These are phyloP conservation scores for Phrynosoma blainvillii DNA, from an alignment of 2,113 vertebrate genomes.

Conservation along the genomic window DNA sequence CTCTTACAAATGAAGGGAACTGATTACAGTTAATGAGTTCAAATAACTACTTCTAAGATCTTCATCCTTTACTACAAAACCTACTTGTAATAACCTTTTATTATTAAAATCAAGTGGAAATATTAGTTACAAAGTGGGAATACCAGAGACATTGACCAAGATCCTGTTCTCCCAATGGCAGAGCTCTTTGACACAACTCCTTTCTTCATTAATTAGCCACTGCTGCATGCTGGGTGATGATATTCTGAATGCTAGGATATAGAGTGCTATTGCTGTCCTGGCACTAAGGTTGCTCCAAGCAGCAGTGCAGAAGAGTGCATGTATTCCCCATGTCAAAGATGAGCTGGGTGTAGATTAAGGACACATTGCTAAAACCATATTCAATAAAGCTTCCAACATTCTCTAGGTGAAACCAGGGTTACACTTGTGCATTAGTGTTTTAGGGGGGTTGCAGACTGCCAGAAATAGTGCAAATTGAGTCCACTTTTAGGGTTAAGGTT, in stretches of 20 bases:
- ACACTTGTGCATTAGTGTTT: too few species aligned
- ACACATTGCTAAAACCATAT: background rate
- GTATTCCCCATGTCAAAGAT: background rate
- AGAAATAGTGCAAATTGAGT: too few species aligned
- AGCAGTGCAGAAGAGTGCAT: background rate
- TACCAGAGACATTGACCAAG: background rate
- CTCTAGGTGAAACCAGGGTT: background rate
- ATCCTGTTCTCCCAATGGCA: too few species aligned
- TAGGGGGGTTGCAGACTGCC: too few species aligned
- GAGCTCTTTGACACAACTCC: too few species aligned
- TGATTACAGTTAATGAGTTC: too few species aligned
- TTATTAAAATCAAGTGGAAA: background rate
- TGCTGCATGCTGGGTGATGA: too few species aligned
- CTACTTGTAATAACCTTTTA: slow-evolving; percentile 21
- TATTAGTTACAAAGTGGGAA: background rate
- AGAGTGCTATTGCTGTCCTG: background rate
- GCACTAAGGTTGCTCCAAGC: background rate
- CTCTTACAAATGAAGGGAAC: too few species aligned
- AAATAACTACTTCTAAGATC: too few species aligned
- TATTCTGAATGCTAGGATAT: too few species aligned
- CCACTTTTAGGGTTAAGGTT: too few species aligned
- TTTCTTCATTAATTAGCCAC: too few species aligned
- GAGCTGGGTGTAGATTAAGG: background rate
- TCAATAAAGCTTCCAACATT: background rate
- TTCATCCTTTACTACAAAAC: background rate